A percentile compares a stretch with the other conserved stretches of the same genome.
phyloP scores from a whole-genome alignment of 92 coral and sea anemone genomes.

The Umimayanthus chanpuru region DNA sequence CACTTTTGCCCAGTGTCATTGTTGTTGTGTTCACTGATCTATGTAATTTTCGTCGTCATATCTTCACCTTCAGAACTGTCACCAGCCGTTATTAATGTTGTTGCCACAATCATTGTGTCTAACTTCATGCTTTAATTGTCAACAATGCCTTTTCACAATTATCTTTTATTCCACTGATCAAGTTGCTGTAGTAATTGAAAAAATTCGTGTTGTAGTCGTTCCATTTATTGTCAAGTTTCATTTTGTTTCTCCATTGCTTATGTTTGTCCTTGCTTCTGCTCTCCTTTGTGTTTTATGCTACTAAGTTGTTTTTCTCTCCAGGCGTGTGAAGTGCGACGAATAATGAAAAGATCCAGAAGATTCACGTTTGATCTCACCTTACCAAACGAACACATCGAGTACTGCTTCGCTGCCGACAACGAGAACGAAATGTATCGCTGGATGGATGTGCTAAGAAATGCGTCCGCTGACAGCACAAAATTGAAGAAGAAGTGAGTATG shows the following conservation, averaged over 20 bases:
- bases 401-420: conserved; percentile 85
- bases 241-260: too few species aligned
- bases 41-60: neutral
- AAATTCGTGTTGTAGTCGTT: too few species aligned
- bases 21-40: too few species aligned
- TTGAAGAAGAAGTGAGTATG: conserved; percentile 1
- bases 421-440: conserved; percentile 75
- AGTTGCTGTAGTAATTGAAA: too few species aligned
- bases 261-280: too few species aligned
- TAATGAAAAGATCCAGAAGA: conserved; percentile 69
- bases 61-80: neutral
- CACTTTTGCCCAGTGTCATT: neutral
- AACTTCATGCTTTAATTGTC: neutral
- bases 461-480: conserved; percentile 45
- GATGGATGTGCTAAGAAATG: conserved; percentile 77
- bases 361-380: conserved; percentile 77
- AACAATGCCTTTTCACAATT: too few species aligned
- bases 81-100: neutral
- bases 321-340: conserved; percentile 50
- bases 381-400: conserved; percentile 71
- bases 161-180: too few species aligned
- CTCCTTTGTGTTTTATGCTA: too few species aligned
- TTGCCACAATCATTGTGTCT: neutral
- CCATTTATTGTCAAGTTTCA: too few species aligned
- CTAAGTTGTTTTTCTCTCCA: too few species aligned